Base-by-base conservation (phyloP, 2,797 vertebrate species). In the Mus spretus region DNA sequence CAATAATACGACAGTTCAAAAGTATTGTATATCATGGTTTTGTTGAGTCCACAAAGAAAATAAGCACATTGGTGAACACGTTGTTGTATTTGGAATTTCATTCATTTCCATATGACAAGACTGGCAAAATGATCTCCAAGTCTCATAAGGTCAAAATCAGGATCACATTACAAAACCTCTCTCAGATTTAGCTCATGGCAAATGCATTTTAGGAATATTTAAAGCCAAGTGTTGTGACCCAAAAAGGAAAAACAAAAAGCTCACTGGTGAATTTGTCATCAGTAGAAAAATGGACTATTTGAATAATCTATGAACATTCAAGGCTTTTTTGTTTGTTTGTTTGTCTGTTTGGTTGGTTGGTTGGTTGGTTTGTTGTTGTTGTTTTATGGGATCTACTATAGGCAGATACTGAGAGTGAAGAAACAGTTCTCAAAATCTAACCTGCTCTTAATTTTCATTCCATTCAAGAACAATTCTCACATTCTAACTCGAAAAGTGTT, bases 361-460 rank as follows among this genome's bases (percentile, higher is more conserved):
- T 57, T 20, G 4, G 55, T 67, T 67, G 31, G 31, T 67, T 34
- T 67, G 3, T 44, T 19, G 0, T 34, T 67, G 3, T 44, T 19
- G 0, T 24, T 28, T 91, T 79, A 88, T 44, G 3, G n/a, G 53
- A 13, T 61, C 19, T 86, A 57, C 50, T 37, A 37, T 37, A 1
- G 86, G 28, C 7, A 83, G 37, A 82, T 77, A 67, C 75, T 90
- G 28, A 93, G 28, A 95, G 37, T 77, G 20, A 78, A 90, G 19
- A 5, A 78, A 53, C 70, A 86, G 96, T 89, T 93, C 89, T 63
- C 37, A 94, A 95, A 92, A 75, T 90, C 22, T 47, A 96, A 44
- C 20, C 37, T 94, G n/a, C 14, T 75, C 74, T 63, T 93, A 84
- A 95, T 90, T 94, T 89, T 12, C 22, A 91, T 88, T 91, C 34